Evolutionary conservation across 2,888 invertebrate genomes (phyloP).

Genomic region (Chalcosyrphus nemorum): DNA sequence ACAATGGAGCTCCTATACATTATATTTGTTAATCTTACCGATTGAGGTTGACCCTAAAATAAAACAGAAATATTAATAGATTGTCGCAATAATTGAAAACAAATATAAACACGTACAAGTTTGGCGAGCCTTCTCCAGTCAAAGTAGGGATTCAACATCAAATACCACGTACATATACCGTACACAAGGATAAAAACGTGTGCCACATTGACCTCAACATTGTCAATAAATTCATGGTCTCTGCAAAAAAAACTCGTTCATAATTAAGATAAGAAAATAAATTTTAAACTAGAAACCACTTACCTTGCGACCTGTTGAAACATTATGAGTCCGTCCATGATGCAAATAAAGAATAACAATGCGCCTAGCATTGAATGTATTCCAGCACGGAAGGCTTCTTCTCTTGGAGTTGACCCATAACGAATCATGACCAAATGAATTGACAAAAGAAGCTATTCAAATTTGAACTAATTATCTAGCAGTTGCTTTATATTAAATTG

Average conservation of each 20-base stretch:
- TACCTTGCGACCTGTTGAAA: neutral
- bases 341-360: constrained; percentile 42
- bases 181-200: neutral
- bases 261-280: no score
- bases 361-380: constrained; percentile 45
- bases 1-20: no score
- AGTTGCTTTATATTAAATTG: no score
- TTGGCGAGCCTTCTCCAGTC: no score
- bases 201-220: neutral
- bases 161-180: neutral
- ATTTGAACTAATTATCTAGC: no score
- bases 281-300: neutral
- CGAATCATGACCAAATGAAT: constrained; percentile 29
- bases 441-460: constrained; percentile 19
- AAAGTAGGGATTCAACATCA: no score
- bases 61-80: no score
- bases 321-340: constrained; percentile 20
- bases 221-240: neutral
- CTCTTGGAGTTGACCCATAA: neutral
- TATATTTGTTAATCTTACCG: no score
- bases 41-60: no score
- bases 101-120: no score
- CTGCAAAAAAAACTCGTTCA: no score
- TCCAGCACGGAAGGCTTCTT: constrained; percentile 15
- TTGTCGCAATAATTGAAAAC: no score